Evolutionary conservation across 2,888 invertebrate species (phyloP).

Genomic region (Eupeodes luniger): DNA sequence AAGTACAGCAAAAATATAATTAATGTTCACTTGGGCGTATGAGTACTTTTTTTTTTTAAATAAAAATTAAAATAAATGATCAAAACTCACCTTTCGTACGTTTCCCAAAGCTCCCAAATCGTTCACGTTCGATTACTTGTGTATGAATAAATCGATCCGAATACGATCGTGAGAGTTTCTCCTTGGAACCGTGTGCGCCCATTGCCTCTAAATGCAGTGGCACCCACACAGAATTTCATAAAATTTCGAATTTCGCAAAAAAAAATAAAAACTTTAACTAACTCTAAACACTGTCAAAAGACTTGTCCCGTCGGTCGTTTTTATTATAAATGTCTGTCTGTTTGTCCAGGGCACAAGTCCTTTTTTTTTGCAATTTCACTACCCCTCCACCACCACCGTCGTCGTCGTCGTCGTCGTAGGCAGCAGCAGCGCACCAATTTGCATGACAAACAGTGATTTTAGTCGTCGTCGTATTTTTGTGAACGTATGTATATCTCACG

Average conservation of each 20-base stretch:
- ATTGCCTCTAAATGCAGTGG: constrained; percentile 82
- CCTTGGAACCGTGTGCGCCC: constrained; percentile 92
- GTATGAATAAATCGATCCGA: constrained; percentile 86
- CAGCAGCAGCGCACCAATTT: constrained; percentile 39
- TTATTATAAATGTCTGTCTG: constrained; percentile 14
- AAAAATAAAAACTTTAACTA: constrained; percentile 21
- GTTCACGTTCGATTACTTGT: constrained; percentile 87
- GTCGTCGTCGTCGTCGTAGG: not conserved
- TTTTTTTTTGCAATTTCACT: constrained; percentile 49
- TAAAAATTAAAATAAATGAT: not conserved
- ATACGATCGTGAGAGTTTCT: constrained; percentile 88
- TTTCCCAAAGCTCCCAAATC: constrained; percentile 89
- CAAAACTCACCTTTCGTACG: constrained; percentile 84
- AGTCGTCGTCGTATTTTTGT: not conserved
- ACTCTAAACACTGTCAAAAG: constrained; percentile 49
- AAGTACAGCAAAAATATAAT: not conserved
- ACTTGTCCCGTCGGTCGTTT: constrained; percentile 46
- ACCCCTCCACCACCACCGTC: constrained; percentile 35
- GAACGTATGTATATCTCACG: constrained; percentile 31
- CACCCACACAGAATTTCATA: constrained; percentile 62
- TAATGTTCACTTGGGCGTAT: constrained; percentile 33
- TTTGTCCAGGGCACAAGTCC: constrained; percentile 63
- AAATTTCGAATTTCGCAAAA: constrained; percentile 55
- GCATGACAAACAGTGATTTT: constrained; percentile 43
- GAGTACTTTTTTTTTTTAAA: not conserved